Evolutionary conservation across 1,140 invertebrate species (phyloP), one percentile per base, ranked within the genome.

Genomic region (Berghia stephanieae): DNA sequence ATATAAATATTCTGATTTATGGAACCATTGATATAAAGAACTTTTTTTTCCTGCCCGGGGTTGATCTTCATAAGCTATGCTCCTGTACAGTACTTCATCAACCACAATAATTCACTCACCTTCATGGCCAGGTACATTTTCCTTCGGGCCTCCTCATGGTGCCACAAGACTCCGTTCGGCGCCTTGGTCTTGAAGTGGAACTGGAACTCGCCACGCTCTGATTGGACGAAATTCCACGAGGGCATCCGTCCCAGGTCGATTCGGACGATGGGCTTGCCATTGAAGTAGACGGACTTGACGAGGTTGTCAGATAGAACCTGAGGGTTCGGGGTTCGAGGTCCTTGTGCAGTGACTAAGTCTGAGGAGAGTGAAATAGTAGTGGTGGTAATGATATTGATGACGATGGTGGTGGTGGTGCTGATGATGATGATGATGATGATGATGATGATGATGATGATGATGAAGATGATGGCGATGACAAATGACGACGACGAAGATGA

Each of bases 81-180:
- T n/a, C n/a, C n/a, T n/a, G n/a, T n/a, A n/a, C n/a, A n/a, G n/a
- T n/a, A n/a, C n/a, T n/a, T n/a, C n/a, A n/a, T n/a, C n/a, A n/a
- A n/a, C n/a, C n/a, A 3, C 18, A 71, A 8, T 5, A 38, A 21
- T 13, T 44, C 24, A 24, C 43, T 57, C 75, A 87, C 86, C 82
- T 83, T 84, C 13, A 88, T 72, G n/a, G 79, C 81, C n/a, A 88
- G 63, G 49, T 84, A 83, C 75, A 84, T 77, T 43, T 80, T 80
- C 24, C 81, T 69, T 34, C 70, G 44, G 21, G 34, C 46, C 49
- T 81, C 60, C 10, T 83, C 77, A 52, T 79, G 79, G 55, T 81
- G 80, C 85, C 85, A 88, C 16, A 88, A 73, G 0, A 88, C 77
- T 13, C 86, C 86, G 67, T 87, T 79, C 0, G 79, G 73, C 34